Base-by-base conservation (phyloP, 2,888 invertebrate genomes). In the Leptura quadrifasciata region DNA sequence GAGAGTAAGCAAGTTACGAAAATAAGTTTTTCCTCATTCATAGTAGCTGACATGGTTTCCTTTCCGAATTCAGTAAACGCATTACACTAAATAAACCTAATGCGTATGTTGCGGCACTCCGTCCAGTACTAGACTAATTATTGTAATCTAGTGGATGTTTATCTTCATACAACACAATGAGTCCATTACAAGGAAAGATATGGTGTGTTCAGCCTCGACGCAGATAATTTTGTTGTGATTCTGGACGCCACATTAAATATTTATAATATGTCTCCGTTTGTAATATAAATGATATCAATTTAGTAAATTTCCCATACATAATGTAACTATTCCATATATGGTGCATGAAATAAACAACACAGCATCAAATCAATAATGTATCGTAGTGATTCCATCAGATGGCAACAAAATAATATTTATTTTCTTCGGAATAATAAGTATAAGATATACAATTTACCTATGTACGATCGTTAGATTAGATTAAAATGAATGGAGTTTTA, bases 241-340 rank as follows among this genome's bases (percentile, higher is more conserved):
- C 5, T 58, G 61, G 31, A 65, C n/a, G 27, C 39, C 24, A 52
- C 52, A n/a, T 61, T 35, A 17, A 61, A 39, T 64, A 64, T 64
- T 64, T 64, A 64, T 39, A 64, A 47, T 47, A 15, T 47, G 63
- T 20, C 39, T 64, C 35, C 58, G 47, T 47, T 63, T 31, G 57
- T 64, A 61, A 72, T 69, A 74, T 74, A 55, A 74, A 74, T 63
- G 54, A 60, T 69, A 63, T 63, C 73, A 73, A 71, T 72, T 76
- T 69, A 55, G 31, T 72, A 71, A 74, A 74, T 68, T 17, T 18
- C 31, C 47, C 61, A 74, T 76, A 67, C 71, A 76, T 76, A 63
- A 76, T 76, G 71, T 67, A 76, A 55, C 57, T 60, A 63, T 65
- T 35, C 67, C 74, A 20, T 72, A 55, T 67, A 57, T 55, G 67